Evolutionary conservation across 1,140 invertebrate species (phyloP), one percentile per base, ranked within the genome.

Genomic region (Acyrthosiphon pisum): DNA sequence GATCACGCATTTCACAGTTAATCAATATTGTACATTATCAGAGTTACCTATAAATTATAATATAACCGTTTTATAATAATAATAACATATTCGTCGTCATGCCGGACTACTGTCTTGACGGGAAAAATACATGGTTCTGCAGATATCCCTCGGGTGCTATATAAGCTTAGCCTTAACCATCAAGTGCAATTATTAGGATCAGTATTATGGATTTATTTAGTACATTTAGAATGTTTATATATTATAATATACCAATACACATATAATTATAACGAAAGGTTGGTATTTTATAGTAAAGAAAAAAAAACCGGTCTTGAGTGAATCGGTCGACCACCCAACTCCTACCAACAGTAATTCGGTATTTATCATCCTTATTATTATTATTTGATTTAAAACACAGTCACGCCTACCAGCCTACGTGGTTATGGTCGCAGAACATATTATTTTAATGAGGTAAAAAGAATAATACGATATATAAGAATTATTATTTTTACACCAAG

Each of bases 351-450:
- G 50, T 56, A 89, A 89, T 89, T 89, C 35, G 50, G 48, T 89
- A 89, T 56, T 53, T 56, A 22, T 56, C 37, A 37, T 89, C 53
- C 35, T 89, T 53, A 89, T 89, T 89, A 89, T 50, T 53, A 88
- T 89, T 89, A 89, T 89, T 89, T 56, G 88, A 89, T 89, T 89
- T 89, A 89, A 89, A 56, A 89, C 50, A 56, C 88, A 37, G 88
- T 89, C 88, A 89, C 88, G 88, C 50, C 88, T 41, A 56, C 50
- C 37, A 50, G 50, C 35, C 50, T 56, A 41, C 88, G 88, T 37
- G 46, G 46, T 53, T 48, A 86, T 46, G 41, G 41, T 86, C 46
- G 46, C n/a, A 56, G 88, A 56, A 89, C 23, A 89, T n/a, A 48
- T 44, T 37, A 81, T 44, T 56, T 89, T 89, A 41, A 56, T 53